A percentile compares a stretch with the other conserved stretches of the same genome.
These are phyloP conservation scores for Argentina silus DNA, from an alignment of 2,797 vertebrate species.

Conservation along the genomic window DNA sequence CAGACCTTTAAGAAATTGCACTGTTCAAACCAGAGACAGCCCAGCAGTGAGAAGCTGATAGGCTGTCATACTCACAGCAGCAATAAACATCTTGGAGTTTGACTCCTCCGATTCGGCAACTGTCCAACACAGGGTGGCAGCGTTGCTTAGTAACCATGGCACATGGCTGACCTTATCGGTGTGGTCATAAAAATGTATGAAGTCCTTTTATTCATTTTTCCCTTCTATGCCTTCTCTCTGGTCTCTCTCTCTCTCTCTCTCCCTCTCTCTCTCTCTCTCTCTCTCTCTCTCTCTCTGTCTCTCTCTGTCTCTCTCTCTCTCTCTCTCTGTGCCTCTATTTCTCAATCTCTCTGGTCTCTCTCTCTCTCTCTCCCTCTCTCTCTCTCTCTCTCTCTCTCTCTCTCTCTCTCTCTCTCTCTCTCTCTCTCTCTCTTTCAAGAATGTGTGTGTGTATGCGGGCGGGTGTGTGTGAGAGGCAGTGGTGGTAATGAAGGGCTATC, in stretches of 20 bases:
- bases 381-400: conserved; percentile 13
- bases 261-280: not conserved
- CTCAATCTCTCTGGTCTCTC: conserved; percentile 27
- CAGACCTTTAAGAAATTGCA: conserved; percentile 14
- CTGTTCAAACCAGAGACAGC: conserved; percentile 15
- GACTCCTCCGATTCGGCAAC: conserved; percentile 67
- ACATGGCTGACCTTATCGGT: conserved; percentile 81
- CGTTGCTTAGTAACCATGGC: conserved; percentile 83
- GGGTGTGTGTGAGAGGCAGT: conserved; percentile 32
- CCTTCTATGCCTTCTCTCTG: conserved; percentile 38
- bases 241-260: conserved; percentile 16
- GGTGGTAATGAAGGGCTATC: conserved; percentile 64
- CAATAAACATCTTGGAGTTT: conserved; percentile 68
- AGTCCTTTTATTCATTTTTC: conserved; percentile 75
- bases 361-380: conserved; percentile 1
- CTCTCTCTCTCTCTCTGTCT: conserved; percentile 3
- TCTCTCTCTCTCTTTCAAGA: conserved; percentile 1
- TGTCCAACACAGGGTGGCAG: conserved; percentile 74
- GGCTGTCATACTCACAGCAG: conserved; percentile 50
- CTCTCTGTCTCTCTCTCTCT: conserved; percentile 10
- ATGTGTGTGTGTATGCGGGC: not conserved
- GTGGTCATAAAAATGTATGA: conserved; percentile 83
- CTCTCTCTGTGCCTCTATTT: conserved; percentile 12
- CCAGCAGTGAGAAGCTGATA: conserved; percentile 21
- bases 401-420: conserved; percentile 5